Percentiles rank a stretch among this genome's conserved stretches.
Conservation (phyloP, 2,113 vertebrate species). For the Phaetusa simplex region DNA sequence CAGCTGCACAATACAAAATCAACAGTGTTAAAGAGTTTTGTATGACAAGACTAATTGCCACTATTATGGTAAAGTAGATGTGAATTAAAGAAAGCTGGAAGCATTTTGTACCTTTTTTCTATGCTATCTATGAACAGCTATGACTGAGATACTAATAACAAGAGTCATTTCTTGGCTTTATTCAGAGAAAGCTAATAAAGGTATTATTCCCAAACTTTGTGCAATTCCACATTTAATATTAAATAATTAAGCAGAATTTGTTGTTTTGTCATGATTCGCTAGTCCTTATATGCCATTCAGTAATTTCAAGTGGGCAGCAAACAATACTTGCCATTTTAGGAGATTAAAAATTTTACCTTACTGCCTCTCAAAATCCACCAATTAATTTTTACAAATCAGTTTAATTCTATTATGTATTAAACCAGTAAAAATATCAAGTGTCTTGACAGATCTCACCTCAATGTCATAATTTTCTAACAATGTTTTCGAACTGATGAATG, state of each 20-base stretch:
- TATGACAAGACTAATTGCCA: background rate
- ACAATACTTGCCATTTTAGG: background rate
- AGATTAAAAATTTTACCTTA: background rate
- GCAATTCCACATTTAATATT: slow-evolving; percentile 3
- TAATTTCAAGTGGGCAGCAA: background rate
- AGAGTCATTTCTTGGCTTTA: background rate
- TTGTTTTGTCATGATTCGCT: background rate
- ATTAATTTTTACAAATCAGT: background rate
- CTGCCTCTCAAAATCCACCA: background rate
- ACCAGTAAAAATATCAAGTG: background rate
- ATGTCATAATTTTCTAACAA: background rate
- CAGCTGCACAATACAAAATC: slow-evolving; percentile 33
- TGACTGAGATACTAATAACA: background rate
- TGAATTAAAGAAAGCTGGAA: background rate
- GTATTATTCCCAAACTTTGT: background rate
- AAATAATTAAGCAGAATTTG: background rate
- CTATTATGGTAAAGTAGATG: background rate
- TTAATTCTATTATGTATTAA: background rate
- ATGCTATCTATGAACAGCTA: background rate
- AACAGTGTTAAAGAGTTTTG: slow-evolving; percentile 16
- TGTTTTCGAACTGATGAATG: background rate
- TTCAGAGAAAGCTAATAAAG: background rate
- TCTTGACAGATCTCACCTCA: background rate
- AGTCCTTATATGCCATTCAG: background rate
- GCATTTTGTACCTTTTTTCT: background rate